These are phyloP conservation scores for Aporrectodea caliginosa DNA, from an alignment of 1,140 invertebrate genomes.

Conservation along the genomic window DNA sequence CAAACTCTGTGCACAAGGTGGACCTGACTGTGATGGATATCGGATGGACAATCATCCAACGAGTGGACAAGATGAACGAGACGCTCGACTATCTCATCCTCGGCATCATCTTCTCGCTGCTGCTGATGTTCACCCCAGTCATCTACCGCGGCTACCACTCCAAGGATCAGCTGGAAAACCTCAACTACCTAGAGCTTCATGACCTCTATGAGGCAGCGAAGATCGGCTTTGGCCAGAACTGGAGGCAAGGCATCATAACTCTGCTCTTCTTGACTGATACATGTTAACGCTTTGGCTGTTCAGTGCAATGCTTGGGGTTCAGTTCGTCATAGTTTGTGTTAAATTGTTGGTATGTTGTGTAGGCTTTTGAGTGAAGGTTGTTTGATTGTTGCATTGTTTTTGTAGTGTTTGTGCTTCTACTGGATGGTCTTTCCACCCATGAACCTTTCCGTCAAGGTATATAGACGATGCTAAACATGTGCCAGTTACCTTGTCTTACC, in stretches of 20 bases:
- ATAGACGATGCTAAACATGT: too few species aligned
- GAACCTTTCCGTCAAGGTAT: too few species aligned
- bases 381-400: too few species aligned
- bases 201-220: not conserved
- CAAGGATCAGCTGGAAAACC: slow-evolving; percentile 8
- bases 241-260: slow-evolving; percentile 13
- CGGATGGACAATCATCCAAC: slow-evolving; percentile 79
- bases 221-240: slow-evolving; percentile 22
- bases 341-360: too few species aligned
- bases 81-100: slow-evolving; percentile 72
- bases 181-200: slow-evolving; percentile 10
- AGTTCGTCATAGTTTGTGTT: too few species aligned
- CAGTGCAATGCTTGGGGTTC: too few species aligned
- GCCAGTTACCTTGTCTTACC: too few species aligned
- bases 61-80: slow-evolving; percentile 75
- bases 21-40: slow-evolving; percentile 90
- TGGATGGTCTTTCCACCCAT: too few species aligned
- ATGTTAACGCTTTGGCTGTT: too few species aligned
- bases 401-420: too few species aligned
- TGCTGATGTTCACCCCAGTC: slow-evolving; percentile 48
- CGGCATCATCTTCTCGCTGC: slow-evolving; percentile 45
- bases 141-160: slow-evolving; percentile 45
- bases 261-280: too few species aligned
- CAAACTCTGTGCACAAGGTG: slow-evolving; percentile 83
- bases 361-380: too few species aligned